phyloP scores from a whole-genome alignment of 2,888 invertebrate species.

The Ptilodon capucinus region DNA sequence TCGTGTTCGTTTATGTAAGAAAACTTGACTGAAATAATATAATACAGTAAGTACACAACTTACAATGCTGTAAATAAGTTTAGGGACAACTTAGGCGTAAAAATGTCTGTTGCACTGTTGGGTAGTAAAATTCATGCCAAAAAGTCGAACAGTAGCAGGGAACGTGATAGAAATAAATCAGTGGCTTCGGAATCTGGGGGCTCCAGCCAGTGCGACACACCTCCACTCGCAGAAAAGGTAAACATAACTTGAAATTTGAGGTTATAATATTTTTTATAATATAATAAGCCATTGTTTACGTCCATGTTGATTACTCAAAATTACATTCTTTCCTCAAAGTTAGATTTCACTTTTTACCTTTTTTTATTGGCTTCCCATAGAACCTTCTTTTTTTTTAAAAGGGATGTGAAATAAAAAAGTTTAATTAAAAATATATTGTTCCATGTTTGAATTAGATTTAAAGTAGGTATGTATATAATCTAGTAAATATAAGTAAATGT shows the following conservation, averaged over 20 bases:
- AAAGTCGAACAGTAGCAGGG: conserved; percentile 61
- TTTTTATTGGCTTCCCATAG: too few relatives aligned
- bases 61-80: conserved; percentile 25
- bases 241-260: conserved; percentile 1
- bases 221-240: conserved; percentile 74
- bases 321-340: too few relatives aligned
- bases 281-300: too few relatives aligned
- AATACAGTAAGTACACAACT: conserved; percentile 5
- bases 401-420: too few relatives aligned
- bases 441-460: too few relatives aligned
- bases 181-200: conserved; percentile 74
- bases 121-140: conserved; percentile 66
- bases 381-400: too few relatives aligned
- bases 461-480: too few relatives aligned
- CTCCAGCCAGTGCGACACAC: conserved; percentile 76
- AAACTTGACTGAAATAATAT: conserved; percentile 6
- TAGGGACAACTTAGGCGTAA: conserved; percentile 13
- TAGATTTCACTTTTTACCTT: too few relatives aligned
- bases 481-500: too few relatives aligned
- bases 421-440: too few relatives aligned
- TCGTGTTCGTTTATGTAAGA: conserved; percentile 5
- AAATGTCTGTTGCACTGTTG: conserved; percentile 64
- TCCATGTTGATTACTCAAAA: too few relatives aligned
- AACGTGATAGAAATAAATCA: conserved; percentile 71
- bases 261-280: background rate